These are phyloP conservation scores for Phodopus roborovskii DNA, from an alignment of 2,113 vertebrate species.

Conservation along the genomic window DNA sequence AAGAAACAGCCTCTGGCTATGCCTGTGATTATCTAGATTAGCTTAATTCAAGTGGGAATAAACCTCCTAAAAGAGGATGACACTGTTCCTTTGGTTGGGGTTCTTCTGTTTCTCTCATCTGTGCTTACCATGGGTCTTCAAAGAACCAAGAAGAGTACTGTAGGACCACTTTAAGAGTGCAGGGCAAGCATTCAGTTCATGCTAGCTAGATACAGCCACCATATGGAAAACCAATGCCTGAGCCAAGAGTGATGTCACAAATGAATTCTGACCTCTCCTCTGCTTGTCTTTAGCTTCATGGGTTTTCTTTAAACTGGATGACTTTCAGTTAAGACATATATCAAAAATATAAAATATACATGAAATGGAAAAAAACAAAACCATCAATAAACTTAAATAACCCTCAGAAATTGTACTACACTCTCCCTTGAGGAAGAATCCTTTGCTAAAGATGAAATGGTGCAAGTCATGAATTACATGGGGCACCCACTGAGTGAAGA, in stretches of 20 bases:
- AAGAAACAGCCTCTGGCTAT: neutral
- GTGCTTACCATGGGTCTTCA: neutral
- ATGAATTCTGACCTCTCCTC: neutral
- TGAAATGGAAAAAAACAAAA: slow-evolving; percentile 4
- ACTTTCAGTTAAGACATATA: neutral
- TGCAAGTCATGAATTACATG: neutral
- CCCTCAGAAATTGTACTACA: neutral
- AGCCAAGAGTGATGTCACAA: neutral
- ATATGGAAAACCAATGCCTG: neutral
- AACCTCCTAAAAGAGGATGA: neutral
- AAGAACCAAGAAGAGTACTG: neutral
- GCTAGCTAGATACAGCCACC: neutral
- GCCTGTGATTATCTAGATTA: neutral
- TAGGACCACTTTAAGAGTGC: neutral
- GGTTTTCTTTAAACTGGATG: slow-evolving; percentile 20
- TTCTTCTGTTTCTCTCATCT: neutral
- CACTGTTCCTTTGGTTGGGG: neutral
- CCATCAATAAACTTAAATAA: neutral
- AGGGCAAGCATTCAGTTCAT: neutral
- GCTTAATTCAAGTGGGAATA: neutral
- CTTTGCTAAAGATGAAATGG: neutral
- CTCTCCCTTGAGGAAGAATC: neutral
- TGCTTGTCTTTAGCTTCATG: neutral
- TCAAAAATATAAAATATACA: neutral
- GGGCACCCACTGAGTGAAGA: neutral